Percentiles rank a stretch among this genome's conserved stretches.
These are phyloP conservation scores for Brachionus rotundiformis DNA, from an alignment of 1,140 invertebrate genomes.

Conservation along the genomic window DNA sequence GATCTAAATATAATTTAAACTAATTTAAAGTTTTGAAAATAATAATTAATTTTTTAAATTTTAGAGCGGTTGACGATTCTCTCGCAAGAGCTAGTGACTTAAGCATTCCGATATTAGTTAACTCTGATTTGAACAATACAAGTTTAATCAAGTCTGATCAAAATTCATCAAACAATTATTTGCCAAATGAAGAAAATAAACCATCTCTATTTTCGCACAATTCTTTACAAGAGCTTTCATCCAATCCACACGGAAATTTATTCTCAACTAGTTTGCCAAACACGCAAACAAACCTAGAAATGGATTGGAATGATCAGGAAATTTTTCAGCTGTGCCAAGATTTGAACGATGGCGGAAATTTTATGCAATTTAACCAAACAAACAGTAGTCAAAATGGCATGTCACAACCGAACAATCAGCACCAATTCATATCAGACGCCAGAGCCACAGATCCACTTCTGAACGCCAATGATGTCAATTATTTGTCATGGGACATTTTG, in stretches of 20 bases:
- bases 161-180: background rate
- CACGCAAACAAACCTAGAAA: background rate
- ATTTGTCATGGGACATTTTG: constrained; percentile 14
- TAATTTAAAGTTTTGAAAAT: too few relatives aligned
- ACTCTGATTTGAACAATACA: background rate
- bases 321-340: background rate
- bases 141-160: background rate
- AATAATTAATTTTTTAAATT: too few relatives aligned
- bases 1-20: too few relatives aligned
- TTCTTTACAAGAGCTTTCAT: background rate
- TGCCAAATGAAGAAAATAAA: background rate
- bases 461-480: background rate
- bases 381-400: constrained; percentile 19
- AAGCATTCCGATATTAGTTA: background rate
- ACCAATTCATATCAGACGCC: background rate
- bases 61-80: background rate
- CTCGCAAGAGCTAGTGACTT: background rate
- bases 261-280: background rate
- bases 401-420: background rate
- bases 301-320: constrained; percentile 28
- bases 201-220: background rate
- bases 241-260: background rate
- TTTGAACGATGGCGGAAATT: background rate
- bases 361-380: background rate
- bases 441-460: background rate